Conservation (phyloP, 2,113 vertebrate genomes). For the Corapipo altera region DNA sequence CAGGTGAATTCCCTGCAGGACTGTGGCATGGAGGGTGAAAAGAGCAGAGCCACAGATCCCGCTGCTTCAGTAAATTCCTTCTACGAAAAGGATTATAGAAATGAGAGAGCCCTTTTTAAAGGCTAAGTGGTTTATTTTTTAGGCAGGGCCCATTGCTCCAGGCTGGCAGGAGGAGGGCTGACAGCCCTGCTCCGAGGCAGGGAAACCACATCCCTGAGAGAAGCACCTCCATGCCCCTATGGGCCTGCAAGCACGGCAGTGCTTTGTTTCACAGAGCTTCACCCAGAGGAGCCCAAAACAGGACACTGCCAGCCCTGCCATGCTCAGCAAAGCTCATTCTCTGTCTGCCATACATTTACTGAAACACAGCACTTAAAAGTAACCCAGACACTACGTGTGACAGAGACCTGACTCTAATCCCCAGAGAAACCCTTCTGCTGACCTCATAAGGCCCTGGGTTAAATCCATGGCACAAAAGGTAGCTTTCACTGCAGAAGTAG, state of each 20-base stretch:
- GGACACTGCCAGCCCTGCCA: neutral
- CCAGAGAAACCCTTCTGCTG: neutral
- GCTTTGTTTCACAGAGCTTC: neutral
- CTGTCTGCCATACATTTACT: accelerated
- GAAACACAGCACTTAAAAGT: neutral
- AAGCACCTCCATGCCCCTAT: accelerated
- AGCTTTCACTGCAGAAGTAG: neutral
- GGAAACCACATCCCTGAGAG: neutral
- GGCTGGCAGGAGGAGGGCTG: neutral
- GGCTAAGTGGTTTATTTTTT: neutral
- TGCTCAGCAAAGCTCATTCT: neutral
- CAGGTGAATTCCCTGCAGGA: neutral
- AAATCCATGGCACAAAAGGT: neutral
- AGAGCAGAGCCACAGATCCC: neutral
- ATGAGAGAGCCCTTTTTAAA: neutral
- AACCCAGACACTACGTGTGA: neutral
- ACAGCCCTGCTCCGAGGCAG: accelerated
- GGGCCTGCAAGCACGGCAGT: accelerated
- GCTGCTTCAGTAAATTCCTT: neutral
- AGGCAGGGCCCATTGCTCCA: neutral
- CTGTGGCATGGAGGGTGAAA: neutral
- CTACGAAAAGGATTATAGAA: neutral
- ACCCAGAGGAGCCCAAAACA: neutral
- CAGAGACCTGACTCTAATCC: accelerated
- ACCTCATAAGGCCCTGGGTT: neutral